A percentile compares a stretch with the other conserved stretches of the same genome.
Conservation (phyloP, 23 tunicate species). For the Halocynthia aurantium region DNA sequence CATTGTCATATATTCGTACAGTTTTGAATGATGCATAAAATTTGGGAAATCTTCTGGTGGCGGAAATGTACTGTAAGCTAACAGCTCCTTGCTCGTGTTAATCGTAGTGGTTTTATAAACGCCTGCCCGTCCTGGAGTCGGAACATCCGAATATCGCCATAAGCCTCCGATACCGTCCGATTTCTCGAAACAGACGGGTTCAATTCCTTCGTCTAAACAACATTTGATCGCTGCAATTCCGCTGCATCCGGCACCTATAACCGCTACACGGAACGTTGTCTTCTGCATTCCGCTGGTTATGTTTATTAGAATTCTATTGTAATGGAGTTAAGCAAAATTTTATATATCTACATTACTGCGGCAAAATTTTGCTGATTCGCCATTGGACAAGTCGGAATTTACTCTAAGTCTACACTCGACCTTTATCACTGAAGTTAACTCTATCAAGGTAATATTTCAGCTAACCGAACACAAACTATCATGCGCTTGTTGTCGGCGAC, state of each 20-base stretch:
- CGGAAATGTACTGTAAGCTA: constrained; percentile 38
- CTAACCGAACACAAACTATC: no score
- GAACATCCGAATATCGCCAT: constrained; percentile 29
- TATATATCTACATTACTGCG: no score
- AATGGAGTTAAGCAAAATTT: no score
- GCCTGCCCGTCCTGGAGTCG: constrained; percentile 19
- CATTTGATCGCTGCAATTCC: constrained; percentile 51
- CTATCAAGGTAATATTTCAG: no score
- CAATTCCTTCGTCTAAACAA: constrained; percentile 44
- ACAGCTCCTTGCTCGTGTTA: constrained; percentile 41
- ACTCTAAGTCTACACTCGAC: no score
- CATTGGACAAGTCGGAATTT: no score
- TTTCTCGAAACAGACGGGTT: constrained; percentile 33
- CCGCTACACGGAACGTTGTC: constrained; percentile 20
- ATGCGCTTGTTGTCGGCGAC: no score
- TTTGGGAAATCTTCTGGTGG: constrained; percentile 35
- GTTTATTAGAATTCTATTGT: no score
- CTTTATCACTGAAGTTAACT: no score
- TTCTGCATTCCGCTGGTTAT: no score
- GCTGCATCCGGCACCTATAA: constrained; percentile 58
- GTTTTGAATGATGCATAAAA: constrained; percentile 42
- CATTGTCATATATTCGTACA: constrained; percentile 11
- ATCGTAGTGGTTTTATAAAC: constrained; percentile 38
- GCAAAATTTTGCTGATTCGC: no score
- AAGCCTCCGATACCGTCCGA: constrained; percentile 45